Conservation (phyloP, 1,140 invertebrate species). For the roundworm (Caenorhabditis elegans) region WBcel235 BX284605.5:1828501-1829000, state of each 20-base stretch:
- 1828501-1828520: not conserved
- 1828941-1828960: too few relatives aligned
- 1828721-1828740: slow-evolving; percentile 18
- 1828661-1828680: too few relatives aligned
- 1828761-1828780: slow-evolving; percentile 27
- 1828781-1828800: slow-evolving; percentile 31
- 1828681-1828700: not conserved
- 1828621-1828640: too few relatives aligned
- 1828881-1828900: too few relatives aligned
- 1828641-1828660: too few relatives aligned
- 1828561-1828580: slow-evolving; percentile 6
- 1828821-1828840: slow-evolving; percentile 31
- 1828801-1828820: slow-evolving; percentile 39
- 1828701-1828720: too few relatives aligned
- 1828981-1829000: too few relatives aligned
- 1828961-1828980: too few relatives aligned
- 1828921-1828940: too few relatives aligned
- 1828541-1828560: slow-evolving; percentile 20
- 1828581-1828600: not conserved
- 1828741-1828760: slow-evolving; percentile 33
- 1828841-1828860: slow-evolving; percentile 35
- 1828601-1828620: too few relatives aligned
- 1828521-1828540: slow-evolving; percentile 27
- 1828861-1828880: slow-evolving; percentile 1
- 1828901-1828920: too few relatives aligned